Conservation (phyloP, 23 tunicate genomes). For the Trididemnum nubilum region DNA sequence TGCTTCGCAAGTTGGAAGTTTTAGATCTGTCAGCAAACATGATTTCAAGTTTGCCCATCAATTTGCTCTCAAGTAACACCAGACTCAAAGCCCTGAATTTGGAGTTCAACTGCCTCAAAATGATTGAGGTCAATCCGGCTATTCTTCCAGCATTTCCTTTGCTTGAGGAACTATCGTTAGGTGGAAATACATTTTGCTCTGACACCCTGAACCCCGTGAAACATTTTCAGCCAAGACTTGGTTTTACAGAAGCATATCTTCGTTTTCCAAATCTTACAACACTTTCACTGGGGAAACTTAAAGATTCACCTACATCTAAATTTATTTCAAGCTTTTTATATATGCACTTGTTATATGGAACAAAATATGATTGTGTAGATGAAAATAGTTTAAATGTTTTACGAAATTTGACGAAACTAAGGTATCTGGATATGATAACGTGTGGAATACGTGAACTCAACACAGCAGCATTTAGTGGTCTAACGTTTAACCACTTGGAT, state of each 20-base stretch:
- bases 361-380: background rate
- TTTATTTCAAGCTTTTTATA: background rate
- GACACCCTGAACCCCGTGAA: background rate
- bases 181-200: background rate
- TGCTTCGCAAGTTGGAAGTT: background rate
- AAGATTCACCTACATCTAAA: background rate
- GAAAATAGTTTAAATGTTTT: constrained; percentile 16
- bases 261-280: background rate
- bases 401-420: background rate
- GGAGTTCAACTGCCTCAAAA: background rate
- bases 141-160: background rate
- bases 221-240: background rate
- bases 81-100: constrained; percentile 7
- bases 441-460: constrained; percentile 11
- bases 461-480: constrained; percentile 3
- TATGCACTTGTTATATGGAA: background rate
- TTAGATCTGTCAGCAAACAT: constrained; percentile 4
- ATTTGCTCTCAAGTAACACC: background rate
- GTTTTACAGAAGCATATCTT: background rate
- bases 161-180: background rate
- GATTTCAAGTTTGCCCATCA: constrained; percentile 1
- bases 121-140: background rate
- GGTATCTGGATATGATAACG: background rate
- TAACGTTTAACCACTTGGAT: background rate
- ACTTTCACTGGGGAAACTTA: background rate